phyloP scores from a whole-genome alignment of 2,888 invertebrate genomes.

The Beris chalybata region DNA sequence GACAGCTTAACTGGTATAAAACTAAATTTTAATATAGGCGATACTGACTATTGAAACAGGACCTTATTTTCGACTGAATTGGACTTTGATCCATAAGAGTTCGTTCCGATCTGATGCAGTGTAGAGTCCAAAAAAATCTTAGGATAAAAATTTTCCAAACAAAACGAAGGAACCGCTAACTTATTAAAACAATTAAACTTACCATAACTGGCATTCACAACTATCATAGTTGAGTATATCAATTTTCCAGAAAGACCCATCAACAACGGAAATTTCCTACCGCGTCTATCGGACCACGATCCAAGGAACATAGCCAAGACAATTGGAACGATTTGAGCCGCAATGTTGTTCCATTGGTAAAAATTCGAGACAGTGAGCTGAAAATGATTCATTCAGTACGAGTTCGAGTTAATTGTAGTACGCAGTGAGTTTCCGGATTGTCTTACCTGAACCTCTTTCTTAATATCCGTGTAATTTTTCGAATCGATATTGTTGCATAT shows the following conservation, averaged over 20 bases:
- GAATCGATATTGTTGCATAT: conserved; percentile 65
- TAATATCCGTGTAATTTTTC: conserved; percentile 62
- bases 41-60: too few species aligned
- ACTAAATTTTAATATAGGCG: too few species aligned
- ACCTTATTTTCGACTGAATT: too few species aligned
- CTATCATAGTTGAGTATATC: conserved; percentile 73
- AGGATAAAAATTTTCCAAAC: too few species aligned
- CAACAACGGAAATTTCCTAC: conserved; percentile 72
- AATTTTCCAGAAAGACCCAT: conserved; percentile 74
- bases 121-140: too few species aligned
- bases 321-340: conserved; percentile 73
- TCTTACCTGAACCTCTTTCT: conserved; percentile 69
- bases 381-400: not conserved
- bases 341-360: conserved; percentile 77
- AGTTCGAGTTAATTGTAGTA: not conserved
- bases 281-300: conserved; percentile 79
- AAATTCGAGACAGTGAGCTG: conserved; percentile 74
- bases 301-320: conserved; percentile 78
- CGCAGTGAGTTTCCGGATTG: not conserved
- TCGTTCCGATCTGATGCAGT: too few species aligned
- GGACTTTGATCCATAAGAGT: too few species aligned
- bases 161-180: too few species aligned
- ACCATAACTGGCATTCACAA: conserved; percentile 68
- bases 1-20: too few species aligned
- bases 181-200: conserved; percentile 35